Base-by-base conservation (phyloP, 2,888 invertebrate genomes). In the Zeuzera pyrina region DNA sequence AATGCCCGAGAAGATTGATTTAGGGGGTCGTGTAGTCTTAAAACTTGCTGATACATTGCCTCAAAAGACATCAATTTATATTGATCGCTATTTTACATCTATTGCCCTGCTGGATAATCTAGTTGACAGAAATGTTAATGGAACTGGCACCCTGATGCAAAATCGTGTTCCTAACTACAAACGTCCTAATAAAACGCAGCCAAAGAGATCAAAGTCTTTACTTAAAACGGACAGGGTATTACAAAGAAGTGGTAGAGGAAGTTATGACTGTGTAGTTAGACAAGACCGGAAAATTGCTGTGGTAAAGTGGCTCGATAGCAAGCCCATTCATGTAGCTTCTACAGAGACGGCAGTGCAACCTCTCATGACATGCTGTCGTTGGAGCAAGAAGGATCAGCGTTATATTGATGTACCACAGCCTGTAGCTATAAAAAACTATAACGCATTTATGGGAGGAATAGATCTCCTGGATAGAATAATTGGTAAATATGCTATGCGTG, bases 381-480 rank as follows among this genome's bases (percentile, higher is more conserved):
- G 39, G 37, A 30, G 31, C 19, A 41, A 41, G 24, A 32, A 35
- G 12, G 29, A 37, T 11, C 15, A 16, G 5, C 5, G 5, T 1
- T 41, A 34, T 31, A 19, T 38, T 29, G 34, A 37, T 30, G 24
- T 42, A 11, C 32, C 35, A 33, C 42, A 38, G 13, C 39, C 38
- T 7, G 31, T 28, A 15, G 36, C 38, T 22, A 37, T 41, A 14
- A 40, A 41, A 31, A 34, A 31, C 15, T 39, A 36, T 35, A 40
- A 41, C 21, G 19, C 11, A n/a, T 36, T 23, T 14, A 45, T 45
- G 42, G 45, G 42, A 25, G 45, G 40, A 12, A 42, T 43, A 22
- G 41, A 45, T 31, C 25, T 39, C 8, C 27, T 41, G 22, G 40
- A 38, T 26, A 13, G 36, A 11, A 34, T 40, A 30, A 45, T 43